Evolutionary conservation across 2,888 invertebrate genomes (phyloP), one percentile per base, ranked within the genome.

Genomic region (Tachina grossa): DNA sequence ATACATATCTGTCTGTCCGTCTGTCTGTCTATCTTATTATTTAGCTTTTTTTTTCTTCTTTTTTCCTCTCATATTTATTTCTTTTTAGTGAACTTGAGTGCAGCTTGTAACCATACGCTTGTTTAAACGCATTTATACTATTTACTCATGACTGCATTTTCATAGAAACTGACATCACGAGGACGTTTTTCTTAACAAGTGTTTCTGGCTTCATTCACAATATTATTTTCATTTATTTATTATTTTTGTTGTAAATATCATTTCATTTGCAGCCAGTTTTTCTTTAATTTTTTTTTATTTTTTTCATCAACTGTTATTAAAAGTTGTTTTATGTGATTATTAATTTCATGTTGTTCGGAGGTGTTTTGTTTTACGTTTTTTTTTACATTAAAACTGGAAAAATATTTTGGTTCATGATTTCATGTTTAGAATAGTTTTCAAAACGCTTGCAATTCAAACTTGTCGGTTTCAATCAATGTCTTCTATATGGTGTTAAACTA

Each of bases 141-240:
- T 78, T 86, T 84, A 74, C 86, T 84, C 81, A 51, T 81, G 84
- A 81, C 53, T 74, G 86, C 77, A 65, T 78, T 85, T 81, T 84
- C 81, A 84, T 81, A 81, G 81, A 81, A 81, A 75, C 84, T 84
- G 86, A 84, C 86, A 86, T 78, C 84, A 84, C 86, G 84, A 86
- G 81, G 84, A 82, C 81, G 83, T 84, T 84, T 81, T 65, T 74
- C 81, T 77, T 72, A 84, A 84, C 84, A 84, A 84, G 84, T 84
- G 84, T 49, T 77, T 77, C 55, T 77, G 68, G 72, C 83, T 81
- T 83, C 80, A 84, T 80, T 84, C 84, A 80, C 61, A 79, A 80
- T 84, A 84, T 80, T 84, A 80, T 80, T 80, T 84, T 80, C 80
- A 80, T 69, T 77, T 69, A 76, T 79, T 78, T 78, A 68, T 63